Percentiles rank a stretch among this genome's conserved stretches.
Conservation (phyloP, 2,797 vertebrate genomes). For the Discoglossus pictus region DNA sequence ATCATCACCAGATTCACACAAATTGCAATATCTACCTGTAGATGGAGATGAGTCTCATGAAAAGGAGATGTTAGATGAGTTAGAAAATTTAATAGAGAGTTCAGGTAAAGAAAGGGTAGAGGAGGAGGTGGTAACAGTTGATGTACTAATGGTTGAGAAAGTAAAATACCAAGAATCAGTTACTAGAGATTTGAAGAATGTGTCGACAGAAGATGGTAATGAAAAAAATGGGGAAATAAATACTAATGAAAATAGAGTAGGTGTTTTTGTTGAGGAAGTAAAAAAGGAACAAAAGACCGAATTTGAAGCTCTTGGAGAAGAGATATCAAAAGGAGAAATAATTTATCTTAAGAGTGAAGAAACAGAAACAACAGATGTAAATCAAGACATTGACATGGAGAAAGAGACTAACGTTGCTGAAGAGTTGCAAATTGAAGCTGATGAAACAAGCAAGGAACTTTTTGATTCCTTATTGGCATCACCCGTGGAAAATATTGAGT, state of each 20-base stretch:
- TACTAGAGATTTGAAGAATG: not conserved
- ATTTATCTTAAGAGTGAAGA: not conserved
- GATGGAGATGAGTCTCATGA: no score
- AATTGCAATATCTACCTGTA: no score
- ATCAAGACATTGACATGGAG: not conserved
- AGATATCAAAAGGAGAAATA: not conserved
- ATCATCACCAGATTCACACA: not conserved
- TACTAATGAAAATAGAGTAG: not conserved
- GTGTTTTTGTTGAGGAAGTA: no score
- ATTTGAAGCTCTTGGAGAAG: slow-evolving; percentile 3
- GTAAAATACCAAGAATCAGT: not conserved
- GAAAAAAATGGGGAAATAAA: not conserved
- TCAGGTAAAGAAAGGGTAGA: no score
- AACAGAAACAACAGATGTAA: not conserved
- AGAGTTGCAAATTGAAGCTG: not conserved
- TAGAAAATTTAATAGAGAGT: no score
- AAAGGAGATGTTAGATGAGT: no score
- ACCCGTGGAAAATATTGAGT: no score
- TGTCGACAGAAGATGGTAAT: not conserved
- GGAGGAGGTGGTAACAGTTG: not conserved
- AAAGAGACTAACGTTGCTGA: not conserved
- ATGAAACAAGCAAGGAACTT: not conserved
- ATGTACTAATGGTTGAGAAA: not conserved
- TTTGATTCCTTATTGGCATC: not conserved
- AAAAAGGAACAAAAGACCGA: not conserved